Conservation (phyloP, 2,888 invertebrate species). For the Teinopalpus imperialis region DNA sequence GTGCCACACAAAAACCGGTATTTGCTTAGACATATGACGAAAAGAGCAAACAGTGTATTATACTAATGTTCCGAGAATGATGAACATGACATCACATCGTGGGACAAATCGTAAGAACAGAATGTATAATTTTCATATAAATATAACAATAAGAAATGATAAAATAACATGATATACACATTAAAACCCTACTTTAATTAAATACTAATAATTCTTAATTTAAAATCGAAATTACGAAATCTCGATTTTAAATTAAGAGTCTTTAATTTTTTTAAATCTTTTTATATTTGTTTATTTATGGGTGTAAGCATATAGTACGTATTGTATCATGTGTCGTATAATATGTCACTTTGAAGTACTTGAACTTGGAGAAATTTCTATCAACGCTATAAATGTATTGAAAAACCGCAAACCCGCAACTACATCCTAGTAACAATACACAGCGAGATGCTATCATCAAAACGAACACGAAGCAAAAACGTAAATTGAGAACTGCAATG, state of each 20-base stretch:
- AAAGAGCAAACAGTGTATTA: constrained; percentile 44
- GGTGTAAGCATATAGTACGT: too few species aligned
- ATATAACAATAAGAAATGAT: constrained; percentile 9
- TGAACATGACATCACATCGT: constrained; percentile 53
- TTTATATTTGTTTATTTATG: too few species aligned
- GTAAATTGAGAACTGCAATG: constrained; percentile 54
- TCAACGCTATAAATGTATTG: constrained; percentile 11
- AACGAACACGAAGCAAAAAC: constrained; percentile 46
- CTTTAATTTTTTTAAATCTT: too few species aligned
- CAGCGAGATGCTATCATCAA: constrained; percentile 37
- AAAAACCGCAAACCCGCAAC: constrained; percentile 16
- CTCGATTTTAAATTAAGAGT: too few species aligned
- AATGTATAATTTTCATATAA: too few species aligned
- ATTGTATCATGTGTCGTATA: too few species aligned
- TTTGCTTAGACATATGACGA: constrained; percentile 40
- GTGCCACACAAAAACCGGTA: constrained; percentile 39
- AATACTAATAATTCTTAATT: too few species aligned
- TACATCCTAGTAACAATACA: constrained; percentile 30
- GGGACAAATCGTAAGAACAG: constrained; percentile 47
- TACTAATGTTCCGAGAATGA: constrained; percentile 43
- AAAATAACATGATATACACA: too few species aligned
- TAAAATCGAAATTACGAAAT: too few species aligned
- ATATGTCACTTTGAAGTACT: too few species aligned
- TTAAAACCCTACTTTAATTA: too few species aligned
- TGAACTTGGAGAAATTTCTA: too few species aligned